Base-by-base conservation (phyloP, 1,140 invertebrate genomes). In the Bombus turneri region DNA sequence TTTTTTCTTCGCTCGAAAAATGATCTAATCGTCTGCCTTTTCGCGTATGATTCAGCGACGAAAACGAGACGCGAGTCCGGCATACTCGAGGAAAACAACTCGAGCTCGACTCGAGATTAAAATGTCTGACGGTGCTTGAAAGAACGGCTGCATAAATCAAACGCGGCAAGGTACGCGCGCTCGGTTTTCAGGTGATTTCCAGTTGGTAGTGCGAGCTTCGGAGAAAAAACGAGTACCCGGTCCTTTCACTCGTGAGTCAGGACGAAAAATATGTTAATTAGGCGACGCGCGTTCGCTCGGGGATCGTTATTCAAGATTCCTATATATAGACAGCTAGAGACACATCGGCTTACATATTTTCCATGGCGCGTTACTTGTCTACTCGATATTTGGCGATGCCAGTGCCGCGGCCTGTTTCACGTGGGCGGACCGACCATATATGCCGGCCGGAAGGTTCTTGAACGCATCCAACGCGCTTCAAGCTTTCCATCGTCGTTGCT, bases 341-440 rank as follows among this genome's bases (percentile, higher is more conserved):
- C 81, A 92, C 77, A 89, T 90, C 81, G 86, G 37, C 43, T 76
- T 53, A 66, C 69, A 80, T 86, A 82, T 91, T 92, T 91, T 88
- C 87, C 85, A 86, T 68, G 71, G 71, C 82, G 71, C 77, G 81
- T 84, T 34, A 68, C 71, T 34, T 57, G 87, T 91, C 86, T 94
- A 93, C 89, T 92, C 92, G 91, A 94, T 94, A 94, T 95, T 94
- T 94, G 93, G 93, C 86, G 91, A 94, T 94, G 91, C 86, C 86
- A 86, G 39, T 80, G 86, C 85, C 89, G 85, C 81, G 80, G 91
- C 81, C 86, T 39, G 79, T 86, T 90, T 81, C 79, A 90, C 86
- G 94, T 95, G 91, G 94, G 94, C 92, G 92, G 85, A 91, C 90
- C 86, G 83, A 91, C 92, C 93, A 93, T 93, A 92, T 93, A 91